Evolutionary conservation across 1,140 invertebrate species (phyloP).

Genomic region (Aethina tumida): DNA sequence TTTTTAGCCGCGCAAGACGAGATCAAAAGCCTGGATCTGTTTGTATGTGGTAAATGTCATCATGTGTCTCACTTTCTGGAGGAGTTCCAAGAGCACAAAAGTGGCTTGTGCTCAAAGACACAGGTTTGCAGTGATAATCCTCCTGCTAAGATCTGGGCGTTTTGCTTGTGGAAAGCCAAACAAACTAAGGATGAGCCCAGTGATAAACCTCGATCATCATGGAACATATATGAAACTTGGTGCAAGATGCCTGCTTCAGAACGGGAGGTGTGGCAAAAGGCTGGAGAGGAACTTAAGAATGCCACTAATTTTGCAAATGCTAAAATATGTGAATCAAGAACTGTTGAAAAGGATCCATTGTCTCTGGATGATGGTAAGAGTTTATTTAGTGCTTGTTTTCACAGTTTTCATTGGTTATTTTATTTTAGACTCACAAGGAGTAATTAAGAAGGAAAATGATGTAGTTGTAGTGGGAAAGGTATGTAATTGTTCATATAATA

Average conservation of each 20-base stretch:
- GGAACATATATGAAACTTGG: conserved; percentile 74
- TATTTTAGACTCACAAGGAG: no score
- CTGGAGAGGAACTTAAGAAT: conserved; percentile 62
- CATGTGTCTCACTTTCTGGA: conserved; percentile 68
- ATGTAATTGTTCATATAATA: no score
- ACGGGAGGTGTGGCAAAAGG: conserved; percentile 64
- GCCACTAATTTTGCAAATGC: conserved; percentile 46
- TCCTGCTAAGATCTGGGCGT: conserved; percentile 75
- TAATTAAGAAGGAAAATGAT: no score
- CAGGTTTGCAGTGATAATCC: conserved; percentile 50
- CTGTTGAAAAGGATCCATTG: conserved; percentile 17
- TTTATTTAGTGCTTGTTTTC: no score
- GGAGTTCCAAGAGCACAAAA: conserved; percentile 63
- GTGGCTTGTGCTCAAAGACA: conserved; percentile 41
- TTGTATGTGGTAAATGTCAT: conserved; percentile 72
- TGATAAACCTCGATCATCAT: conserved; percentile 50
- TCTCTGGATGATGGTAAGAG: no score
- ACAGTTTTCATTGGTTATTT: no score
- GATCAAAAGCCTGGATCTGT: conserved; percentile 60
- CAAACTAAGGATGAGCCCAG: conserved; percentile 34
- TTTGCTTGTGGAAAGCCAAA: conserved; percentile 66
- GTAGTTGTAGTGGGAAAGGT: no score
- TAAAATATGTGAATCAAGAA: conserved; percentile 36
- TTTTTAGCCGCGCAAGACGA: conserved; percentile 60
- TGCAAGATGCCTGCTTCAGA: conserved; percentile 61